These are phyloP conservation scores for Lymantria dispar DNA, from an alignment of 2,888 invertebrate genomes.

Conservation along the genomic window DNA sequence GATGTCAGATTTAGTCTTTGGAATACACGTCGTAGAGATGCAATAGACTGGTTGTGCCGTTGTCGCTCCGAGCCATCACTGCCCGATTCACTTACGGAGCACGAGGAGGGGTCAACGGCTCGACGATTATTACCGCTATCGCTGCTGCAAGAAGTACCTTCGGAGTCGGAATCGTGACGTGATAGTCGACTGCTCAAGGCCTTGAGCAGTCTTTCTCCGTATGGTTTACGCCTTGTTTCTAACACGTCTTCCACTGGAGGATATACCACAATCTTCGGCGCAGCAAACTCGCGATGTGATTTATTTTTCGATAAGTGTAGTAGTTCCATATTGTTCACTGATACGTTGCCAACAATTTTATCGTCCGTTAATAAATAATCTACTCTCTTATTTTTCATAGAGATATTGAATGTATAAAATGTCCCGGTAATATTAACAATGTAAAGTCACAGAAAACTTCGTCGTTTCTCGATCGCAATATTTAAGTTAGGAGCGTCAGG, in stretches of 20 bases:
- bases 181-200: conserved; percentile 85
- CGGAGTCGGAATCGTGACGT: conserved; percentile 67
- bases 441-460: conserved; percentile 58
- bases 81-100: conserved; percentile 84
- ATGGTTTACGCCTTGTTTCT: conserved; percentile 79
- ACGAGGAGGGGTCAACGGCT: conserved; percentile 72
- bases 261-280: conserved; percentile 75
- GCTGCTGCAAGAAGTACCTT: conserved; percentile 72
- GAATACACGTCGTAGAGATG: conserved; percentile 87
- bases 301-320: conserved; percentile 46
- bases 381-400: conserved; percentile 70
- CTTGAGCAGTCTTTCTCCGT: conserved; percentile 85
- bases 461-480: conserved; percentile 40
- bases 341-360: conserved; percentile 53
- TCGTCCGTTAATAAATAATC: conserved; percentile 58
- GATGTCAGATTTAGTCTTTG: conserved; percentile 85
- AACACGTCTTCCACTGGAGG: conserved; percentile 78
- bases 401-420: conserved; percentile 36
- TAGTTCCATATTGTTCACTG: conserved; percentile 48
- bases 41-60: conserved; percentile 79
- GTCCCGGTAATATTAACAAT: conserved; percentile 7
- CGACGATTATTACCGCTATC: conserved; percentile 66
- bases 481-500: conserved; percentile 30
- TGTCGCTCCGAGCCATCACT: conserved; percentile 83
- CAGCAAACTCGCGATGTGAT: conserved; percentile 54